A percentile compares a stretch with the other conserved stretches of the same genome.
phyloP scores from a whole-genome alignment of 2,888 invertebrate genomes.

The Mayetiola destructor region DNA sequence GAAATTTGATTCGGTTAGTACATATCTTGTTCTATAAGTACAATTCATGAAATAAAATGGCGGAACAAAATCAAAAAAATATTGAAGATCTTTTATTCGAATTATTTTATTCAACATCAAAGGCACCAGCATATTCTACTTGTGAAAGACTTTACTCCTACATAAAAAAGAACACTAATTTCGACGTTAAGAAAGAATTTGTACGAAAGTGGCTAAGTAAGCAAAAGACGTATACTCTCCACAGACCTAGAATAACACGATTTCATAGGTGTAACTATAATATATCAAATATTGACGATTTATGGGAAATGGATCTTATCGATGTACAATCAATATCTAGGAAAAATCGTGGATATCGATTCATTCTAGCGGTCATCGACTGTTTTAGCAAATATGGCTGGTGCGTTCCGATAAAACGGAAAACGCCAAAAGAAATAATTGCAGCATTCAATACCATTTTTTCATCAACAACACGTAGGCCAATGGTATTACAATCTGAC shows the following conservation, averaged over 20 bases:
- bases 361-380: not conserved
- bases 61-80: too few species aligned
- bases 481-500: not conserved
- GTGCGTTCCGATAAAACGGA: not conserved
- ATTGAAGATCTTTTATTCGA: too few species aligned
- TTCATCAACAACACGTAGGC: not conserved
- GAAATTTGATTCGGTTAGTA: too few species aligned
- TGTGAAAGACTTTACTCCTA: not conserved
- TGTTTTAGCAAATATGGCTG: constrained; percentile 6
- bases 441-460: not conserved
- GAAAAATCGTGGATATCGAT: not conserved
- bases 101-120: not conserved
- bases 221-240: not conserved
- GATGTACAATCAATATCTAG: not conserved
- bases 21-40: too few species aligned
- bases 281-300: constrained; percentile 4
- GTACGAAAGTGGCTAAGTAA: not conserved
- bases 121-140: not conserved
- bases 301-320: not conserved
- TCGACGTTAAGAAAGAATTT: not conserved
- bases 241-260: not conserved
- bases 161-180: not conserved
- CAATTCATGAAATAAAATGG: too few species aligned
- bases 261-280: not conserved
- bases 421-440: not conserved